phyloP scores from a whole-genome alignment of 1,140 invertebrate species.

The Pseudobourletiella spinata region DNA sequence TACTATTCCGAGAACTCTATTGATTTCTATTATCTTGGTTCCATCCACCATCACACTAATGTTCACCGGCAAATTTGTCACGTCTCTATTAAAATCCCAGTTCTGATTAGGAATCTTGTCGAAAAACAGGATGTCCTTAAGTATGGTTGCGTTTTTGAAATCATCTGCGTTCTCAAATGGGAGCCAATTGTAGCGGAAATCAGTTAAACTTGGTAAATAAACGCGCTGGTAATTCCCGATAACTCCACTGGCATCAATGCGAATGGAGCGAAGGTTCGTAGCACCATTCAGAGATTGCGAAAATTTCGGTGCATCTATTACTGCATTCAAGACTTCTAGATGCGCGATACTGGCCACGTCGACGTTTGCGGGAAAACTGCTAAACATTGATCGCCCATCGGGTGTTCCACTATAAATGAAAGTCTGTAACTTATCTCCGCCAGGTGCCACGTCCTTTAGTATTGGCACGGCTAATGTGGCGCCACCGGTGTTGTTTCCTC shows the following conservation, averaged over 20 bases:
- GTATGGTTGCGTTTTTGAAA: constrained; percentile 4
- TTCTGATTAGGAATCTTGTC: neutral
- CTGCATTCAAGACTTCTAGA: constrained; percentile 6
- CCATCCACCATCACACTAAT: constrained; percentile 11
- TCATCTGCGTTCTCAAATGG: constrained; percentile 4
- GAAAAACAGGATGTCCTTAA: constrained; percentile 20
- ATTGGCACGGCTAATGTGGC: too few species aligned
- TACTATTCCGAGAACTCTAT: neutral
- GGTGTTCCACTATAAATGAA: too few species aligned
- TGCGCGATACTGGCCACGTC: too few species aligned
- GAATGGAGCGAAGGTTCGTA: constrained; percentile 2
- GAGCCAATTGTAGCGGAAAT: constrained; percentile 8
- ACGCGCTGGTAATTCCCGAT: neutral
- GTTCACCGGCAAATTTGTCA: constrained; percentile 5
- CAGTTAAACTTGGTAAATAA: constrained; percentile 4
- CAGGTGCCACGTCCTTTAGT: too few species aligned
- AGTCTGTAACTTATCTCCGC: too few species aligned
- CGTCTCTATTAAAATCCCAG: constrained; percentile 14
- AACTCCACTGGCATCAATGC: constrained; percentile 2
- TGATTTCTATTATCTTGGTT: constrained; percentile 14
- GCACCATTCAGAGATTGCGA: neutral
- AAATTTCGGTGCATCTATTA: constrained; percentile 2
- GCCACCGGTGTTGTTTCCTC: too few species aligned
- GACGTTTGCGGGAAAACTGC: too few species aligned
- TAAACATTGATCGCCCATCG: too few species aligned